Evolutionary conservation across 1,140 invertebrate genomes (phyloP).

Genomic region (Zeugodacus cucurbitae): DNA sequence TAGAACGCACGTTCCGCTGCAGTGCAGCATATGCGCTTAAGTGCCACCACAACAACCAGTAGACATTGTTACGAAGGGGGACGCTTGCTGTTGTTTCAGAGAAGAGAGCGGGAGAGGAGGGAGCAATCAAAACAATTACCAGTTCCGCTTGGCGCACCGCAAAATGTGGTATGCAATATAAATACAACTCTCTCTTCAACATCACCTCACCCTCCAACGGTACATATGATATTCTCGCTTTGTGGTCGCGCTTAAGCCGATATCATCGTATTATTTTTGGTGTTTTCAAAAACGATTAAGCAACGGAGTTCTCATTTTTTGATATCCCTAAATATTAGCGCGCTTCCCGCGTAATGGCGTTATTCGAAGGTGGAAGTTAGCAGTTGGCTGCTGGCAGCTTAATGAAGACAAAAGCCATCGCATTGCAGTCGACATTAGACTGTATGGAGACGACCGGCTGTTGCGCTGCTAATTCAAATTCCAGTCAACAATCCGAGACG

Average conservation of each 20-base stretch:
- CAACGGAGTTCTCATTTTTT: not conserved
- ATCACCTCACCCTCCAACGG: not conserved
- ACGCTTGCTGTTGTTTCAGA: too few relatives aligned
- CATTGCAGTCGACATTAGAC: not conserved
- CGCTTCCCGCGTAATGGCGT: not conserved
- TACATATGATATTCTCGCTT: not conserved
- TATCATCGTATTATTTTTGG: not conserved
- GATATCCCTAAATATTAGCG: not conserved
- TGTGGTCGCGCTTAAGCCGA: not conserved
- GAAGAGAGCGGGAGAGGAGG: too few relatives aligned
- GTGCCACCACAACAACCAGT: not conserved
- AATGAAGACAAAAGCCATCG: not conserved
- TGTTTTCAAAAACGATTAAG: not conserved
- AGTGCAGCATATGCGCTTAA: constrained; percentile 14
- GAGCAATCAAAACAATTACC: constrained; percentile 11
- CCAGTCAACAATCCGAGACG: not conserved
- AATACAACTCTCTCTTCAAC: not conserved
- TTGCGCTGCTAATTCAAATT: constrained; percentile 36
- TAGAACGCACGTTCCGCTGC: not conserved
- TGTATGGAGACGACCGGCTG: not conserved
- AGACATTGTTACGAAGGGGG: too few relatives aligned
- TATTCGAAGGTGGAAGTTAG: not conserved
- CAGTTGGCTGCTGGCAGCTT: not conserved
- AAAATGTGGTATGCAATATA: not conserved
- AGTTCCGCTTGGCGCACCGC: not conserved